Percentiles rank a stretch among this genome's conserved stretches.
Conservation (phyloP, 2,113 vertebrate species). For the Antidorcas marsupialis region DNA sequence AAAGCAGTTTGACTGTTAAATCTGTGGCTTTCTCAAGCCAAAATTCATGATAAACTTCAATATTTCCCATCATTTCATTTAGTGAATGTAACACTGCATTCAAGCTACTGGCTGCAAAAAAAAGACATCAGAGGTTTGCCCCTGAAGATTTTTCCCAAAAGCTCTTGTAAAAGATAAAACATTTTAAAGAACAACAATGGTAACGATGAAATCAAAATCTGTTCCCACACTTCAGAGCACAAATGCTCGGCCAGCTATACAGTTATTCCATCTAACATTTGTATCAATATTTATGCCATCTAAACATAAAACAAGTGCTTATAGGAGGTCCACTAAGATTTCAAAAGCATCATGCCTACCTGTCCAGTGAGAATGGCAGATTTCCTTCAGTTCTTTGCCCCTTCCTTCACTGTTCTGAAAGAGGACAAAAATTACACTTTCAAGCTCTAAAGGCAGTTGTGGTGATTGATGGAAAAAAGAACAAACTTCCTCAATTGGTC, state of each 20-base stretch:
- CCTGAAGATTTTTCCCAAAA: neutral
- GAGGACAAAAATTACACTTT: neutral
- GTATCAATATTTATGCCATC: neutral
- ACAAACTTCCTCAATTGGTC: neutral
- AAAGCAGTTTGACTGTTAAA: neutral
- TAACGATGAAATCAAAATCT: neutral
- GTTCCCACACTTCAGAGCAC: neutral
- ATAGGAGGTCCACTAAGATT: neutral
- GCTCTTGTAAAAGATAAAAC: neutral
- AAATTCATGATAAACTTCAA: slow-evolving; percentile 96
- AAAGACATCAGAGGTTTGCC: slow-evolving; percentile 83
- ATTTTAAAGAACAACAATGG: neutral
- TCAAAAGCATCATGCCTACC: neutral
- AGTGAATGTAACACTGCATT: slow-evolving; percentile 90
- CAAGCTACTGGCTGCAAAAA: slow-evolving; percentile 86
- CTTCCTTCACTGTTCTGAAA: neutral
- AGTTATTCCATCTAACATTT: neutral
- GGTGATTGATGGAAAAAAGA: neutral
- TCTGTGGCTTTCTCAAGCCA: slow-evolving; percentile 92
- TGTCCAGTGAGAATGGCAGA: neutral
- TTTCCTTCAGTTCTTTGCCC: neutral
- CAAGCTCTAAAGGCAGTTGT: neutral
- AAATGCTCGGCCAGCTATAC: neutral
- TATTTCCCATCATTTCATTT: slow-evolving; percentile 93
- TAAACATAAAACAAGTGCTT: neutral